Evolutionary conservation across 1,140 invertebrate genomes (phyloP).

Genomic region (Diorhabda sublineata): DNA sequence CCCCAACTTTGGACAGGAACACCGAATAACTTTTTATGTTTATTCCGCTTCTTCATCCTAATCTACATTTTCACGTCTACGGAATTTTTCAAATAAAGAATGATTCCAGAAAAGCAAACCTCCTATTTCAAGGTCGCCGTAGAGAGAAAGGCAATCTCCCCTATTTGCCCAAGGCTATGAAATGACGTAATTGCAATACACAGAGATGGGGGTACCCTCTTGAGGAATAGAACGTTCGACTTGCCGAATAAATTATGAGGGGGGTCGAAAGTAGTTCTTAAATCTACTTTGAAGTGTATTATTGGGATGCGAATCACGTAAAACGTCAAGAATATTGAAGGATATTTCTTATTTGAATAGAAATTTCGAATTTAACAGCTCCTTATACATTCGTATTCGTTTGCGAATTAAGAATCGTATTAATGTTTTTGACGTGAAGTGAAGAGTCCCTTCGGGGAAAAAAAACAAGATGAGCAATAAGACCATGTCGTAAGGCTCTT

Average conservation of each 20-base stretch:
- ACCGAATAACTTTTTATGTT: no score
- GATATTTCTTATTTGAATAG: not conserved
- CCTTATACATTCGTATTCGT: no score
- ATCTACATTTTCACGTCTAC: not conserved
- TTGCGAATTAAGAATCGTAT: no score
- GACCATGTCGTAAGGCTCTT: no score
- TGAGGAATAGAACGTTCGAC: constrained; percentile 11
- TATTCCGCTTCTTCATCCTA: not conserved
- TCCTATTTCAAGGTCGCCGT: not conserved
- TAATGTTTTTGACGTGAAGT: no score
- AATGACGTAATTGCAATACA: constrained; percentile 20
- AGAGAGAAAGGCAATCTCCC: constrained; percentile 11
- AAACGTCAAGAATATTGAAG: constrained; percentile 6
- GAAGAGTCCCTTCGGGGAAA: no score
- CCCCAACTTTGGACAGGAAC: no score
- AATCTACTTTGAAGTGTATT: not conserved
- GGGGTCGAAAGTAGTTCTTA: constrained; percentile 1
- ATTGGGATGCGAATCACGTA: constrained; percentile 7
- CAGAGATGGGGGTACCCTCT: constrained; percentile 1
- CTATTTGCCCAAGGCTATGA: constrained; percentile 18
- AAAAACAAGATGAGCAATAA: no score
- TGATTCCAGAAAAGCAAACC: not conserved
- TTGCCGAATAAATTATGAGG: constrained; percentile 12
- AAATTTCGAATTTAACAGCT: not conserved
- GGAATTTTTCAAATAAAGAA: not conserved